Evolutionary conservation across 2,888 invertebrate species (phyloP), one percentile per base, ranked within the genome.

Genomic region (Tortricodes alternella): DNA sequence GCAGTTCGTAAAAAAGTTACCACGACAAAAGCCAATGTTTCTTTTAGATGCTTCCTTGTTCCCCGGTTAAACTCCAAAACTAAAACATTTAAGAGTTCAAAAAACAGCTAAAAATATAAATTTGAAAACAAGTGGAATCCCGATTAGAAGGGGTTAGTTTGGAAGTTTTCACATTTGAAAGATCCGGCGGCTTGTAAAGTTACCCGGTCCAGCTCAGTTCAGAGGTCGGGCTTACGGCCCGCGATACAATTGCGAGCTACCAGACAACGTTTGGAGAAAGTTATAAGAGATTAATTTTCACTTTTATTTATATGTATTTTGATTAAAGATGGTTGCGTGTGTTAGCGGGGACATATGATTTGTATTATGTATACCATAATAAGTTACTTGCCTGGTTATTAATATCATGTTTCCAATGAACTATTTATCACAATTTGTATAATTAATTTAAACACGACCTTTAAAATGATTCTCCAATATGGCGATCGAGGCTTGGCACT

Each of bases 61-160:
- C n/a, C n/a, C n/a, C n/a, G n/a, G n/a, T n/a, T n/a, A n/a, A n/a
- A n/a, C n/a, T n/a, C n/a, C n/a, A n/a, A n/a, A n/a, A n/a, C 9
- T 15, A 15, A 15, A 34, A 7, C 11, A 34, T 34, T 13, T 15
- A 7, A 13, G 13, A 34, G 13, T 13, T 13, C 11, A 5, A 15
- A 16, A 1, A 24, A 15, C n/a, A 41, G 41, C 53, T 32, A 9
- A 41, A 46, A 39, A 41, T 41, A 49, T 27, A 35, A 34, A 21
- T 49, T 34, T 53, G 32, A 49, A 50, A 50, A 44, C 35, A 44
- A 56, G 48, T 43, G 18, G 43, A 35, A 43, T 50, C 44, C 32
- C 56, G 56, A 56, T 56, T 50, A 50, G 49, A 50, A 56, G 38
- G 38, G 55, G 50, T 37, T 55, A 55, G 56, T 56, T 56, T 44